Conservation (phyloP, 1,140 invertebrate genomes). For the Drosophila guanche region DNA sequence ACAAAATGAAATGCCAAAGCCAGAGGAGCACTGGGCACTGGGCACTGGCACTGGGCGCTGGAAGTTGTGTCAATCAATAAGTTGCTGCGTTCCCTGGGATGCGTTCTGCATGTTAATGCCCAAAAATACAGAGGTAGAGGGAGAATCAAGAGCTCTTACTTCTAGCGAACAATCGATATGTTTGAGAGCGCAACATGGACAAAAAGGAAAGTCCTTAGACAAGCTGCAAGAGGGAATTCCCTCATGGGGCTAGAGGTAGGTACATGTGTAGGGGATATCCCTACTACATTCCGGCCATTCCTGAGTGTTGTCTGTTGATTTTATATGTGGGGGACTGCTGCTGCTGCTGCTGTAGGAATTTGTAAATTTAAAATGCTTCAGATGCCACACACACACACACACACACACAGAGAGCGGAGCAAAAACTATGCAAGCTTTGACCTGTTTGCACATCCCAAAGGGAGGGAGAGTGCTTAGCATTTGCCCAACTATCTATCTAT, state of each 20-base stretch:
- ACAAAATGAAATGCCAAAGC: conserved; percentile 52
- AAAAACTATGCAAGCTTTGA: conserved; percentile 63
- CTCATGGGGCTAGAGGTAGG: conserved; percentile 28
- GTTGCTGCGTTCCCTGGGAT: conserved; percentile 61
- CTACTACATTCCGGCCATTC: conserved; percentile 41
- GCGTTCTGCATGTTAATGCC: conserved; percentile 78
- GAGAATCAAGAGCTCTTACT: conserved; percentile 10
- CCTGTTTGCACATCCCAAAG: conserved; percentile 53
- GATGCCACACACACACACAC: conserved; percentile 58
- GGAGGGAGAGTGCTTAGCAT: conserved; percentile 29
- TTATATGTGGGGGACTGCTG: conserved; percentile 37
- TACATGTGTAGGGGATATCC: conserved; percentile 29
- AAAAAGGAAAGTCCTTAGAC: conserved; percentile 38
- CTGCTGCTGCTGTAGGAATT: conserved; percentile 66
- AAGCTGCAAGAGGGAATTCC: neutral
- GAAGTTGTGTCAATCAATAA: conserved; percentile 83
- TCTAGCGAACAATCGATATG: conserved; percentile 38
- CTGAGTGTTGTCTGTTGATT: conserved; percentile 74
- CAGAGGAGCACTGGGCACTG: too few species aligned
- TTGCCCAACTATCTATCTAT: conserved; percentile 5
- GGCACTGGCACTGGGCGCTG: conserved; percentile 32
- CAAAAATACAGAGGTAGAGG: neutral
- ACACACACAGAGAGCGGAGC: neutral
- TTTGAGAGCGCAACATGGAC: conserved; percentile 8
- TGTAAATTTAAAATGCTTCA: conserved; percentile 79